These are phyloP conservation scores for Microctonus aethiopoides DNA, from an alignment of 2,888 invertebrate species.

Conservation along the genomic window DNA sequence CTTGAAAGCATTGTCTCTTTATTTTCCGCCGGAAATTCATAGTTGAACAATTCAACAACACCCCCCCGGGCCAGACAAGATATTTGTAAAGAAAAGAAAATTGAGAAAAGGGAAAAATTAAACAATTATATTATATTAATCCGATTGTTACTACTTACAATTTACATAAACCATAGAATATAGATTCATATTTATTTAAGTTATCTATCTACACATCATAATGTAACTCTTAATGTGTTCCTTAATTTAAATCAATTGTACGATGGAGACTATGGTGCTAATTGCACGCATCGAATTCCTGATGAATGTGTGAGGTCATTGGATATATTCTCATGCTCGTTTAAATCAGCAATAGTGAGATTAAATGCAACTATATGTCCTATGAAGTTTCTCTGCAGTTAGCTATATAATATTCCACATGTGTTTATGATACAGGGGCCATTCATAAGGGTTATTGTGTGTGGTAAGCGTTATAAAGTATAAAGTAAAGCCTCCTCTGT, in stretches of 20 bases:
- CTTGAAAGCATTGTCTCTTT: neutral
- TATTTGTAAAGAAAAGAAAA: neutral
- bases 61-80: neutral
- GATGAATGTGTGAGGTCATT: constrained; percentile 9
- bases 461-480: too few species aligned
- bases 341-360: neutral
- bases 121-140: neutral
- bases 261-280: constrained; percentile 28
- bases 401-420: too few species aligned
- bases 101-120: neutral
- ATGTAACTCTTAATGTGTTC: constrained; percentile 2
- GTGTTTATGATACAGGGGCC: neutral
- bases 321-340: neutral
- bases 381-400: too few species aligned
- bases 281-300: constrained; percentile 42
- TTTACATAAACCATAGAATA: neutral
- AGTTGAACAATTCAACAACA: constrained; percentile 9
- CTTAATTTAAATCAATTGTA: constrained; percentile 41
- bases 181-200: too few species aligned
- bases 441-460: neutral
- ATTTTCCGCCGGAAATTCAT: constrained; percentile 15
- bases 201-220: neutral
- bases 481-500: too few species aligned
- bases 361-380: neutral
- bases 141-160: neutral